Evolutionary conservation across 2,797 vertebrate genomes (phyloP).

Genomic region (Falco rusticolus): DNA sequence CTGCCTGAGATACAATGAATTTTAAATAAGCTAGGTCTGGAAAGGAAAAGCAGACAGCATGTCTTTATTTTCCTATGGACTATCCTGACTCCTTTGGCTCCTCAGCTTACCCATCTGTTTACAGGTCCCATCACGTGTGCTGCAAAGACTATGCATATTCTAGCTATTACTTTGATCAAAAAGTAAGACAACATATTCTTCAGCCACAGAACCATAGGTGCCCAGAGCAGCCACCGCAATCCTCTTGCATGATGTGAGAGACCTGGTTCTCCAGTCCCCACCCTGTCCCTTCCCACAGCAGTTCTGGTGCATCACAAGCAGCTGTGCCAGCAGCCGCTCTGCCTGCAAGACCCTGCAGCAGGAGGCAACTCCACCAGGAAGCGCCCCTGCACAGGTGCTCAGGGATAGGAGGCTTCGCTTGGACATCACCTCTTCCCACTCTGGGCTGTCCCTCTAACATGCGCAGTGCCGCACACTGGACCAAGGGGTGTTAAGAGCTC

Average conservation of each 20-base stretch:
- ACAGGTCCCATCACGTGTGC: neutral
- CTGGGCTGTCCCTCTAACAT: neutral
- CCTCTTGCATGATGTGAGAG: neutral
- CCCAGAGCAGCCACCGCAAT: neutral
- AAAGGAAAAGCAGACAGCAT: neutral
- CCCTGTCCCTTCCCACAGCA: neutral
- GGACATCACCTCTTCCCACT: neutral
- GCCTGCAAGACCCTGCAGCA: neutral
- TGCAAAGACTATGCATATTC: neutral
- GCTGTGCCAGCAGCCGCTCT: neutral
- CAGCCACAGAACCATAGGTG: neutral
- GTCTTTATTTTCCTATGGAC: neutral
- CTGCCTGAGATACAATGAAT: neutral
- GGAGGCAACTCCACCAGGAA: neutral
- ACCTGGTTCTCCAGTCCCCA: neutral
- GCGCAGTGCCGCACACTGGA: neutral
- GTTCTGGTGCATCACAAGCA: neutral
- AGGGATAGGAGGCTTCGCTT: neutral
- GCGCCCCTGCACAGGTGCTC: accelerated
- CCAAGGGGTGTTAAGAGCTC: neutral
- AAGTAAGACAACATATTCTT: neutral
- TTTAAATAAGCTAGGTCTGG: neutral
- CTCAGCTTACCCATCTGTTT: neutral
- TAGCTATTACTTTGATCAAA: neutral
- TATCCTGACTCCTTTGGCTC: neutral